Evolutionary conservation across 2,113 vertebrate genomes (phyloP).

Genomic region (Indri indri): DNA sequence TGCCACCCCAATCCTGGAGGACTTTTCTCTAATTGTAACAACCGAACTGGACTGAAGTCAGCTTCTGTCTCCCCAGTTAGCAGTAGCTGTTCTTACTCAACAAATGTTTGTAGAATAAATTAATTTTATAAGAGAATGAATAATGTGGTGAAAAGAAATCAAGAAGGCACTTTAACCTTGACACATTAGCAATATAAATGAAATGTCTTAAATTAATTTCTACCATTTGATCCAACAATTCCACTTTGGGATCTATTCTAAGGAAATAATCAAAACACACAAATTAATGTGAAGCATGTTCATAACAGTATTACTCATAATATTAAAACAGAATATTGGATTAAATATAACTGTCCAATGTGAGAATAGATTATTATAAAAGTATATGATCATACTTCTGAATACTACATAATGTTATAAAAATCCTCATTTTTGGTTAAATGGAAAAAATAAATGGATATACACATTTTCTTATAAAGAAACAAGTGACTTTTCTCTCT

Average conservation of each 20-base stretch:
- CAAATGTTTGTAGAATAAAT: background rate
- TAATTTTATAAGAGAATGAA: background rate
- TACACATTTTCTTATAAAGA: background rate
- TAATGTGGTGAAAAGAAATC: background rate
- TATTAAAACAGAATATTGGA: background rate
- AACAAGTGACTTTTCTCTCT: background rate
- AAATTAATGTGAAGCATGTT: background rate
- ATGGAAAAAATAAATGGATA: background rate
- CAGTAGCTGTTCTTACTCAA: background rate
- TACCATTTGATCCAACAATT: background rate
- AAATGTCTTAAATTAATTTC: slow-evolving; percentile 16
- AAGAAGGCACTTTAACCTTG: background rate
- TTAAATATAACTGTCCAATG: background rate
- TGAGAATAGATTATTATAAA: slow-evolving; percentile 9
- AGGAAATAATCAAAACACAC: slow-evolving; percentile 6
- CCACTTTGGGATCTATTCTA: slow-evolving; percentile 7
- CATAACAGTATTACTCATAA: background rate
- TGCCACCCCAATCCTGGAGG: background rate
- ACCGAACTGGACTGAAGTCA: background rate
- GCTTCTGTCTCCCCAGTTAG: background rate
- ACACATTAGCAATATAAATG: background rate
- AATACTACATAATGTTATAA: background rate
- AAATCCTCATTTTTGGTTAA: background rate
- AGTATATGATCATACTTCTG: background rate
- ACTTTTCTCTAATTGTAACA: background rate